Conservation (phyloP, 2,888 invertebrate species). For the Epistrophe eligans region DNA sequence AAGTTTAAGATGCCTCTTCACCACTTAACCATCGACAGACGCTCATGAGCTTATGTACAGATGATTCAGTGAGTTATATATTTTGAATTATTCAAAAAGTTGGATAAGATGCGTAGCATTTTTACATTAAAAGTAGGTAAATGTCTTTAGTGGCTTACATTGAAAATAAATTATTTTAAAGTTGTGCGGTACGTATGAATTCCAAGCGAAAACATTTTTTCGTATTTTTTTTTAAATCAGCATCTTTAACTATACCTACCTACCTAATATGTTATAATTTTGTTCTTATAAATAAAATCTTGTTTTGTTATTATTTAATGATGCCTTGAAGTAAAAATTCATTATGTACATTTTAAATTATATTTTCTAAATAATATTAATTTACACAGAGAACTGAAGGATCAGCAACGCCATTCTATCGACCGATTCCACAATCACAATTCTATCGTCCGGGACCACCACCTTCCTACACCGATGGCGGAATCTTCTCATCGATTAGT, state of each 20-base stretch:
- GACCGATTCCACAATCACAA: slow-evolving; percentile 86
- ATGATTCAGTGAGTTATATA: no score
- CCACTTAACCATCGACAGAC: no score
- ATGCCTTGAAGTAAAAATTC: not conserved
- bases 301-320: not conserved
- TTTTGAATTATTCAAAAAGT: no score
- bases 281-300: not conserved
- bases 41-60: no score
- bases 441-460: slow-evolving; percentile 84
- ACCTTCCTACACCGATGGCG: slow-evolving; percentile 84
- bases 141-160: no score
- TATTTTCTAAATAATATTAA: slow-evolving; percentile 15
- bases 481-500: slow-evolving; percentile 90
- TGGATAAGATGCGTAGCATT: no score
- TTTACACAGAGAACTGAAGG: slow-evolving; percentile 88
- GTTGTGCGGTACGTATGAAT: not conserved
- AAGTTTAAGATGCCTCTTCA: no score
- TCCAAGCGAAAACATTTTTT: not conserved
- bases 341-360: not conserved
- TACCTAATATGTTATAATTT: not conserved
- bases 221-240: not conserved
- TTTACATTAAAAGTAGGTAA: no score
- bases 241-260: not conserved
- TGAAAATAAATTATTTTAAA: not conserved
- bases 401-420: slow-evolving; percentile 85